Evolutionary conservation across 2,888 invertebrate species (phyloP).

Genomic region (Abscondita cerata): DNA sequence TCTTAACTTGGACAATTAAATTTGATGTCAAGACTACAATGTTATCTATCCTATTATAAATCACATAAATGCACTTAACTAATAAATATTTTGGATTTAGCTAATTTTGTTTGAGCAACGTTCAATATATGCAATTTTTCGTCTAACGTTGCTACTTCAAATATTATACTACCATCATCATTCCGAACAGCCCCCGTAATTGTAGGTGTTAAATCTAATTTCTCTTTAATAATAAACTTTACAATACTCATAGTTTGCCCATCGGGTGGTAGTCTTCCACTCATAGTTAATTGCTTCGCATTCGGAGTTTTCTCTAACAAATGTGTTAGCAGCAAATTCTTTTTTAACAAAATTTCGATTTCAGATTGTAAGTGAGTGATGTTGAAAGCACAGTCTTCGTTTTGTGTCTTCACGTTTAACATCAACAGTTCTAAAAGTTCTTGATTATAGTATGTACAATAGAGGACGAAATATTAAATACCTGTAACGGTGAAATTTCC

Average conservation of each 20-base stretch:
- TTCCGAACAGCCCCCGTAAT: constrained; percentile 40
- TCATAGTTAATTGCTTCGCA: constrained; percentile 34
- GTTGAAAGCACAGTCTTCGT: too few relatives aligned
- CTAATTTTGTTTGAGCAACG: constrained; percentile 42
- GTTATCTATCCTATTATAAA: background rate
- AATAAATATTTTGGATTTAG: constrained; percentile 38
- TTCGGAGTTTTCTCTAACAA: constrained; percentile 35
- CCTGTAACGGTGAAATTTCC: constrained; percentile 3
- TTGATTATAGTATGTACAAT: background rate
- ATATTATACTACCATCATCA: constrained; percentile 42
- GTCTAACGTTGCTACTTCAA: constrained; percentile 42
- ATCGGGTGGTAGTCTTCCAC: constrained; percentile 34
- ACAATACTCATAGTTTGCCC: constrained; percentile 37
- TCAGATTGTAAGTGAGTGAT: too few relatives aligned
- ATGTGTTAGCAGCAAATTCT: constrained; percentile 17
- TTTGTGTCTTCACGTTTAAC: too few relatives aligned
- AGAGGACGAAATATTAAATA: too few relatives aligned
- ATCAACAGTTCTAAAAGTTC: too few relatives aligned
- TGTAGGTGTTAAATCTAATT: constrained; percentile 39
- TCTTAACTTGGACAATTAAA: too few relatives aligned
- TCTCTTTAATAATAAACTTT: constrained; percentile 42
- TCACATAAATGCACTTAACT: background rate
- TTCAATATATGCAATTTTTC: constrained; percentile 44
- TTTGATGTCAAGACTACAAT: too few relatives aligned
- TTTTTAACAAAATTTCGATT: too few relatives aligned